Evolutionary conservation across 2,797 vertebrate species (phyloP).

Genomic region (Scleropages formosus): DNA sequence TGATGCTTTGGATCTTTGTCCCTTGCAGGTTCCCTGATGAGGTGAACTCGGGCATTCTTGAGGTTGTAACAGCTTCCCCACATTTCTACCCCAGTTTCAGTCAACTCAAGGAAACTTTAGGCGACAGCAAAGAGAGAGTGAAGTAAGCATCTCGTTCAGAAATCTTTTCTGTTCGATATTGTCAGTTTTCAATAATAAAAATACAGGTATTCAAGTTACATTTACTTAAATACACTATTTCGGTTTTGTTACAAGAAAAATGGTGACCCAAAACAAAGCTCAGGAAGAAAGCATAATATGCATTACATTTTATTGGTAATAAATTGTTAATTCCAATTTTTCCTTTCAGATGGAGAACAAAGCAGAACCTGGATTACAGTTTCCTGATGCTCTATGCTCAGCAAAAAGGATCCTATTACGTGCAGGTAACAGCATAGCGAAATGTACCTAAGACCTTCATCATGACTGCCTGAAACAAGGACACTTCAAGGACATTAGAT

Average conservation of each 20-base stretch:
- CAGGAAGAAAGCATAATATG: no score
- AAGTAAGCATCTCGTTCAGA: conserved; percentile 50
- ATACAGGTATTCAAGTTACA: no score
- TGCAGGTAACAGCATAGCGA: conserved; percentile 74
- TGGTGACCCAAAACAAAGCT: no score
- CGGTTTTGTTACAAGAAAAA: no score
- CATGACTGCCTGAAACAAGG: neutral
- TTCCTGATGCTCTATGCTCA: conserved; percentile 90
- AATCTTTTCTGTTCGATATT: neutral
- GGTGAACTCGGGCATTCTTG: conserved; percentile 75
- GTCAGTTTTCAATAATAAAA: neutral
- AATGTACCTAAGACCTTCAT: neutral
- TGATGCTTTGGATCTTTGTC: conserved; percentile 11
- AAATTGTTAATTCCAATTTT: neutral
- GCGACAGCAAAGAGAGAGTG: conserved; percentile 72
- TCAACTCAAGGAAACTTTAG: conserved; percentile 62
- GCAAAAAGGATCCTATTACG: conserved; percentile 79
- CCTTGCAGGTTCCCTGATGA: conserved; percentile 70
- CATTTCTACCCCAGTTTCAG: conserved; percentile 76
- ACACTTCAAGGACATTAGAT: neutral
- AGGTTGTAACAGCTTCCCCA: conserved; percentile 78
- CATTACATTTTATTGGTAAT: neutral
- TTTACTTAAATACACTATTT: no score
- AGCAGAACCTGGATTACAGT: conserved; percentile 89
- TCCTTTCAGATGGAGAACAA: conserved; percentile 77